These are phyloP conservation scores for Eudemis profundana DNA, from an alignment of 2,888 invertebrate genomes.

Conservation along the genomic window DNA sequence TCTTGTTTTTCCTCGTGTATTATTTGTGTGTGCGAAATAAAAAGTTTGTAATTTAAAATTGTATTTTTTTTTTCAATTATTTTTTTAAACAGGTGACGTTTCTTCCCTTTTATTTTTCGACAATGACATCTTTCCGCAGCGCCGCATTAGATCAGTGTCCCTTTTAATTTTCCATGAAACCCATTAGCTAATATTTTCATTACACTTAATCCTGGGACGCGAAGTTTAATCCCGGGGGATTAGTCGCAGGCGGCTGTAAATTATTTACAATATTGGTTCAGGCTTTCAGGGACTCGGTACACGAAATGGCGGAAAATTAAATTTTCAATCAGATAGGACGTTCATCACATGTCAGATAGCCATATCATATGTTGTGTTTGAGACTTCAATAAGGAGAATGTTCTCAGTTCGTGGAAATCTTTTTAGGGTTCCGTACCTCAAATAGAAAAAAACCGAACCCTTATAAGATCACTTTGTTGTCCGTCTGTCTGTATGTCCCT, in stretches of 20 bases:
- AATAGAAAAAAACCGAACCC: too few species aligned
- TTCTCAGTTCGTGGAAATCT: too few species aligned
- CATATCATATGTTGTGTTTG: too few species aligned
- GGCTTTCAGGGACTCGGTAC: not conserved
- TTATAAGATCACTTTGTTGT: too few species aligned
- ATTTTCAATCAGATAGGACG: constrained; percentile 1
- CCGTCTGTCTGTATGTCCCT: too few species aligned
- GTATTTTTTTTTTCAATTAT: too few species aligned
- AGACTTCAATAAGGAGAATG: too few species aligned
- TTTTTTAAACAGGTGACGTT: not conserved
- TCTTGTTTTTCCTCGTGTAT: too few species aligned
- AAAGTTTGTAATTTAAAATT: too few species aligned
- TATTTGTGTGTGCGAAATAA: too few species aligned
- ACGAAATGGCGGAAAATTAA: constrained; percentile 13
- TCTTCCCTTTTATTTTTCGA: not conserved
- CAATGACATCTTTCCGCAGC: not conserved
- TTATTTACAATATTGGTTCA: constrained; percentile 32
- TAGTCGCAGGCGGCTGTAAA: not conserved
- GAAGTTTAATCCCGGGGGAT: constrained; percentile 14
- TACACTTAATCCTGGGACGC: constrained; percentile 6
- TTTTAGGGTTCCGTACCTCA: too few species aligned
- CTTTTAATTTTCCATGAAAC: constrained; percentile 9
- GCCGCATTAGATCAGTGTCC: not conserved
- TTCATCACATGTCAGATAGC: not conserved
- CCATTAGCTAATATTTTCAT: constrained; percentile 12